These are phyloP conservation scores for Phycodurus eques DNA, from an alignment of 2,113 vertebrate genomes.

Conservation along the genomic window DNA sequence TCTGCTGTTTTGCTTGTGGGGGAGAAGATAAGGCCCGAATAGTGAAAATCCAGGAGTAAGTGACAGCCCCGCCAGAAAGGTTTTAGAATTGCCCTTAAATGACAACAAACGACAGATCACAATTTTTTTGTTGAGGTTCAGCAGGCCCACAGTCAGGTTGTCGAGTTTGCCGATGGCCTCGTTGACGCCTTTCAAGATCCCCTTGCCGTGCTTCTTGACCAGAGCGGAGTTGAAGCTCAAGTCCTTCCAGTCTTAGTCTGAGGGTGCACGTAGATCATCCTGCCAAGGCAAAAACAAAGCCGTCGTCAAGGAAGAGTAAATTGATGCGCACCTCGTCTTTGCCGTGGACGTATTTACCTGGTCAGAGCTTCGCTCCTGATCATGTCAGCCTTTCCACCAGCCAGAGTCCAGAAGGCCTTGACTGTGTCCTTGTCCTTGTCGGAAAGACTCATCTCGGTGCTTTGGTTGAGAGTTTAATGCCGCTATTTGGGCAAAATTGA, in stretches of 20 bases:
- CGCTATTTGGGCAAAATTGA: too few relatives aligned
- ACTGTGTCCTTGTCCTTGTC: constrained; percentile 62
- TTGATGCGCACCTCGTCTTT: not conserved
- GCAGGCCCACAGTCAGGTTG: constrained; percentile 68
- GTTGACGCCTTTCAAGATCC: constrained; percentile 62
- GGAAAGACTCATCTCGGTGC: constrained; percentile 66
- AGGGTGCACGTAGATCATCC: constrained; percentile 72
- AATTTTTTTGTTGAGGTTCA: constrained; percentile 64
- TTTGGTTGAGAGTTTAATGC: not conserved
- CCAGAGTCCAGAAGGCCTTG: constrained; percentile 63
- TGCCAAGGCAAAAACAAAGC: constrained; percentile 19
- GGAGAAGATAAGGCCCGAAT: too few relatives aligned
- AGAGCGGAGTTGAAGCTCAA: constrained; percentile 55
- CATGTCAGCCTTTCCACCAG: constrained; percentile 8
- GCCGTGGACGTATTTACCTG: constrained; percentile 62
- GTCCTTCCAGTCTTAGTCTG: constrained; percentile 83
- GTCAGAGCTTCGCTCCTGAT: constrained; percentile 66
- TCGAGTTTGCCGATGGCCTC: constrained; percentile 73
- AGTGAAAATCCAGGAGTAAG: too few relatives aligned
- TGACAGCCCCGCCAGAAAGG: too few relatives aligned
- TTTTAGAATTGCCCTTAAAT: too few relatives aligned
- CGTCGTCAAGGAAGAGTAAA: not conserved
- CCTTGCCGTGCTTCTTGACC: constrained; percentile 72
- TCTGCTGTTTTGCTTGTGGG: too few relatives aligned
- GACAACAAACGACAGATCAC: too few relatives aligned